Evolutionary conservation across 2,113 vertebrate species (phyloP).

Genomic region (Hipposideros armiger): DNA sequence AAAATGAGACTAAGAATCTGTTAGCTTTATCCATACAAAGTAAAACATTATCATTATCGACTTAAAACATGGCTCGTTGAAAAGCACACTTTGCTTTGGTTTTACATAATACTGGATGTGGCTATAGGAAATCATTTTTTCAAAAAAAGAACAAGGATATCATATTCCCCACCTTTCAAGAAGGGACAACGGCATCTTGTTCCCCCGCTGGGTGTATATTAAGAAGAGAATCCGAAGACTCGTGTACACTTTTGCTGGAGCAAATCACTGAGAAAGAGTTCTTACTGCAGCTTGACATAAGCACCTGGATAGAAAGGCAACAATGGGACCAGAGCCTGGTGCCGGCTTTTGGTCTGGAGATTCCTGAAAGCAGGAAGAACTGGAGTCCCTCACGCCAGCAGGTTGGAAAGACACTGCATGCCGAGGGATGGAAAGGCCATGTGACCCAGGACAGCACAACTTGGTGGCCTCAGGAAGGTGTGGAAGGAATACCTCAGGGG

Average conservation of each 20-base stretch:
- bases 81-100: neutral
- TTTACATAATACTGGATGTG: neutral
- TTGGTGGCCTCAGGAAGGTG: neutral
- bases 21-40: neutral
- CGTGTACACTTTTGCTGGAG: neutral
- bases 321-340: neutral
- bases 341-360: neutral
- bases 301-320: too few species aligned
- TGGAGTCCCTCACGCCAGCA: neutral
- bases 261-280: neutral
- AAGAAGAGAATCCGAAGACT: neutral
- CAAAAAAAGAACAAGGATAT: neutral
- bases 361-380: neutral
- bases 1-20: neutral
- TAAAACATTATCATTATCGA: neutral
- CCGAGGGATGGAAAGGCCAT: neutral
- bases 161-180: neutral
- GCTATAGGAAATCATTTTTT: neutral
- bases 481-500: neutral
- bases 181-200: neutral
- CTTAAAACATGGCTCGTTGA: neutral
- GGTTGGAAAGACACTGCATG: neutral
- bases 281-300: too few species aligned
- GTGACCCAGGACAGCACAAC: neutral
- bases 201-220: accelerated